Evolutionary conservation across 2,113 vertebrate species (phyloP).

Genomic region (Macrotus californicus): DNA sequence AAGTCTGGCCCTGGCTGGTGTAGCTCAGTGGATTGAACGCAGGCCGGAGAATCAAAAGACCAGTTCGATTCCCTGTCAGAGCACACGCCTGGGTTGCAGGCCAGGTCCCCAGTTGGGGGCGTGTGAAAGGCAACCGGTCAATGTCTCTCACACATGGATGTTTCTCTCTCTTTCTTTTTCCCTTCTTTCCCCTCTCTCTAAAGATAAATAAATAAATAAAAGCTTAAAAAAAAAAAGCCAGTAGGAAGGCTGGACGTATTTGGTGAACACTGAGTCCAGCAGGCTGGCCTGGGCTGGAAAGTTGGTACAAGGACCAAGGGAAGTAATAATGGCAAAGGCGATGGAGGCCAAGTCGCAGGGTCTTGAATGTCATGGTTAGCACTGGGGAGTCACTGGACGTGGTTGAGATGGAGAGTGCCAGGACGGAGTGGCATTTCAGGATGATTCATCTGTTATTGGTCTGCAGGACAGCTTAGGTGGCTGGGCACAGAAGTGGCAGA

Average conservation of each 20-base stretch:
- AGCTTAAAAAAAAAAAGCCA: too few species aligned
- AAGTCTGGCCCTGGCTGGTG: too few species aligned
- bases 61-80: too few species aligned
- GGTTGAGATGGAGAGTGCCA: background rate
- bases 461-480: background rate
- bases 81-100: too few species aligned
- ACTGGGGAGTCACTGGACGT: background rate
- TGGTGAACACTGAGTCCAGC: background rate
- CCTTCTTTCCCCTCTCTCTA: too few species aligned
- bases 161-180: too few species aligned
- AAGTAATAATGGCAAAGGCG: background rate
- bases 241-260: background rate
- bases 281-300: background rate
- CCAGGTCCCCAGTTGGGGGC: too few species aligned
- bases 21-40: too few species aligned
- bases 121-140: too few species aligned
- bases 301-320: background rate
- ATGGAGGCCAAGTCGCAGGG: background rate
- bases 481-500: background rate
- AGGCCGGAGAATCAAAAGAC: too few species aligned
- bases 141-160: too few species aligned
- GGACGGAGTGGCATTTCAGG: background rate
- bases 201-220: too few species aligned
- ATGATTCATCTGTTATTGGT: background rate
- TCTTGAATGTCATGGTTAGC: background rate